Evolutionary conservation across 64 coral and sea anemone genomes (phyloP), one percentile per base, ranked within the genome.

Genomic region (Catalaphyllia jardinei): DNA sequence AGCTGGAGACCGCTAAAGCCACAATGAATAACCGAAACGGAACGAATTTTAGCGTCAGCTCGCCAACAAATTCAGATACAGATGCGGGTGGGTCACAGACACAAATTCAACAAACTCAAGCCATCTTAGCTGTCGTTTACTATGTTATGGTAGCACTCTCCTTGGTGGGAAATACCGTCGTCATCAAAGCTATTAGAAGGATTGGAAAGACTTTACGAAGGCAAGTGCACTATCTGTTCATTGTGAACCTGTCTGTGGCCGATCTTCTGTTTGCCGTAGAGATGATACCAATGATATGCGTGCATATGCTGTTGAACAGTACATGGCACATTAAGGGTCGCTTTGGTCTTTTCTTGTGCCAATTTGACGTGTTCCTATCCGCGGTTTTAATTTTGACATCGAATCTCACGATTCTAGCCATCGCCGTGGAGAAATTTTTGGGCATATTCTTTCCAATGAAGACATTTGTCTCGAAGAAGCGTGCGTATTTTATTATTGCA

Each of bases 361-460:
- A 38, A 38, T 85, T 85, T 17, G 64, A 85, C 51, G 4, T 85
- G 19, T 85, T 85, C 22, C 20, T 85, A 12, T 85, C 81, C 6
- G 31, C 67, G 24, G n/a, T 85, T 64, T 24, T 85, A 14, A 85
- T 85, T 25, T 51, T 85, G 39, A 71, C 63, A 3, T 85, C 81
- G 18, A 85, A 85, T 85, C 20, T 85, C 22, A 85, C 81, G 1
- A 85, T 85, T 85, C 10, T 69, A 22, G 81, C 64, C 11, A 85
- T 63, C 28, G 81, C 62, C 27, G 22, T 85, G 35, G 81, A 85
- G 62, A 69, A 28, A 6, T 85, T 72, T 71, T 69, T 35, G 24
- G 81, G 81, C 6, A 71, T 71, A 49, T 71, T 85, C 29, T 85
- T 67, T 28, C 81, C 81, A 15, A 7, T 85, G 62, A 85, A 25